A percentile compares a stretch with the other conserved stretches of the same genome.
These are phyloP conservation scores for Nyctereutes procyonoides DNA, from an alignment of 2,113 vertebrate genomes.

Conservation along the genomic window DNA sequence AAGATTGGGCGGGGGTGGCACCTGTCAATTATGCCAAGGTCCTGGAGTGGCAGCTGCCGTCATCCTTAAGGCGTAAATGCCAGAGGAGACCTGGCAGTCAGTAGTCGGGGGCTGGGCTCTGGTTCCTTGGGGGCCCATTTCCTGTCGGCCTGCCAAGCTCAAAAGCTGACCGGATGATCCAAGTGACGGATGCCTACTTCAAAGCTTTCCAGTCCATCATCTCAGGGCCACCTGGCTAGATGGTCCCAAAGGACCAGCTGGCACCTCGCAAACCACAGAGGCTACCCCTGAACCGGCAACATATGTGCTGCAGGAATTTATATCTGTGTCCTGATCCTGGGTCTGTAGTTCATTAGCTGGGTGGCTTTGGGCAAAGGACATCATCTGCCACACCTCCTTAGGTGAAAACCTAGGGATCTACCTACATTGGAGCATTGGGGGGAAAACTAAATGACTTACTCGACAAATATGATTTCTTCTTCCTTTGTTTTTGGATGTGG, in stretches of 20 bases:
- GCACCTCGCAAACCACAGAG: background rate
- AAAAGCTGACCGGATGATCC: background rate
- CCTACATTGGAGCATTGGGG: background rate
- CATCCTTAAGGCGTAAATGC: background rate
- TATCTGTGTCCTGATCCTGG: background rate
- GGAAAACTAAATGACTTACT: background rate
- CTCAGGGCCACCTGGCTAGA: background rate
- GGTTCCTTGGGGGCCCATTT: background rate
- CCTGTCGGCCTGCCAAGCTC: background rate
- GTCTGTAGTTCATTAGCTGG: background rate
- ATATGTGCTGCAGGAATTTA: background rate
- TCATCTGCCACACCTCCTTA: background rate
- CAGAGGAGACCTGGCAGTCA: background rate
- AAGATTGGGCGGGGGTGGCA: background rate
- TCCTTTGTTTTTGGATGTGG: background rate
- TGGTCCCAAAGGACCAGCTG: background rate
- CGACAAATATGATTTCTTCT: background rate
- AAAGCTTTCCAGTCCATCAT: background rate
- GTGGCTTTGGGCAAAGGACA: background rate
- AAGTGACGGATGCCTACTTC: background rate
- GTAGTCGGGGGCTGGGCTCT: background rate
- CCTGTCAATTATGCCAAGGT: background rate
- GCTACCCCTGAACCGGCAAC: background rate
- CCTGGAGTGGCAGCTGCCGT: slow-evolving; percentile 11
- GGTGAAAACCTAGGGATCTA: background rate